Evolutionary conservation across 2,113 vertebrate species (phyloP).

Genomic region (Megaceryle torquata): DNA sequence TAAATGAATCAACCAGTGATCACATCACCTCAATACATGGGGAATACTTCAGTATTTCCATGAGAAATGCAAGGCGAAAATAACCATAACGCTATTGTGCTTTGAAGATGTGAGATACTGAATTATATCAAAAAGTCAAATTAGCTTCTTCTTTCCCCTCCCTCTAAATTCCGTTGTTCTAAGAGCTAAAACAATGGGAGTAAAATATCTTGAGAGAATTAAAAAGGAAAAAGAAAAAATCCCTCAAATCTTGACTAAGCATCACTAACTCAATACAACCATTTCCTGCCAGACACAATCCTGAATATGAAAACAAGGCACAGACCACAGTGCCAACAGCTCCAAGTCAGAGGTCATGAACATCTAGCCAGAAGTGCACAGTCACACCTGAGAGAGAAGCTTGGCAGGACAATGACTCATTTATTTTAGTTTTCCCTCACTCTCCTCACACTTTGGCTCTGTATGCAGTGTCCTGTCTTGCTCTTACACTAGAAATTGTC

Average conservation of each 20-base stretch:
- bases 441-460: background rate
- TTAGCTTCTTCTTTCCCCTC: background rate
- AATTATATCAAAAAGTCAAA: background rate
- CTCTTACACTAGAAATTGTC: background rate
- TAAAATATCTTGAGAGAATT: background rate
- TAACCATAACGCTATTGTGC: background rate
- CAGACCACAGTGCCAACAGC: background rate
- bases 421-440: background rate
- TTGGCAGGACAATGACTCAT: background rate
- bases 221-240: background rate
- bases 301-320: background rate
- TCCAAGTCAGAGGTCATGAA: background rate
- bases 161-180: background rate
- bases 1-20: background rate
- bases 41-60: background rate
- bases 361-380: background rate
- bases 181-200: background rate
- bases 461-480: background rate
- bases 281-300: background rate
- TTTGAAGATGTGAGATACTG: background rate
- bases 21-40: background rate
- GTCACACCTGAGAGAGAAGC: background rate
- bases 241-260: background rate
- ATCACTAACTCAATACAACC: background rate
- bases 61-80: background rate